Evolutionary conservation across 35 echinoderm and acorn worm genomes (phyloP), one percentile per base, ranked within the genome.

Genomic region (Heliocidaris tuberculata): DNA sequence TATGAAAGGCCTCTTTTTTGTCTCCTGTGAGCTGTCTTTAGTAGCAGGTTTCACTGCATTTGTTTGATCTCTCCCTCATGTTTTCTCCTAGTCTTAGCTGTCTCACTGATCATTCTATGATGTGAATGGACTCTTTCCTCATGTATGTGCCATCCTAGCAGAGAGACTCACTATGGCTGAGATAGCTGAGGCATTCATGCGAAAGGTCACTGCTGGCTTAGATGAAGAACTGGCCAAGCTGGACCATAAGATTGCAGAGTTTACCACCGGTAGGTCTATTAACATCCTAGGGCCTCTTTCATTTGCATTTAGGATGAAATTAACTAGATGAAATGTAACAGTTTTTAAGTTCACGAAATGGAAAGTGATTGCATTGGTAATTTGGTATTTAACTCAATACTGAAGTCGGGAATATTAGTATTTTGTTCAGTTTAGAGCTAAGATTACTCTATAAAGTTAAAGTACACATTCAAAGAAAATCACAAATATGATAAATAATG

Each of bases 181-280:
- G 90, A 47, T 92, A 50, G 90, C 90, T 17, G 90, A 92, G 27
- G n/a, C 31, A 56, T 92, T 92, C 50, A 15, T 92, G 90, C 11
- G 17, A 9, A 56, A 92, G 47, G 49, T 92, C 1, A 92, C 90
- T 16, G 90, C 48, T 50, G 90, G 50, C 15, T 48, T 92, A 48
- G 90, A 92, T 21, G 90, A 92, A 5, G 27, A 92, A 27, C 49
- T 92, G 15, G 48, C 13, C 8, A 13, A 48, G 48, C 49, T 92
- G 15, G 50, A 56, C 48, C 10, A 92, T 4, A 92, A 56, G 12
- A 48, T 92, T 52, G 31, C 31, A 17, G 29, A 54, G 49, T 30
- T 92, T 92, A 56, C 13, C 49, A 54, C n/a, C 13, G 86, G 90
- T 92, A 90, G 32, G 88, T 21, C 24, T 24, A 35, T 31, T 24